Evolutionary conservation across 2,888 invertebrate genomes (phyloP).

Genomic region (Drosophila mimetica): DNA sequence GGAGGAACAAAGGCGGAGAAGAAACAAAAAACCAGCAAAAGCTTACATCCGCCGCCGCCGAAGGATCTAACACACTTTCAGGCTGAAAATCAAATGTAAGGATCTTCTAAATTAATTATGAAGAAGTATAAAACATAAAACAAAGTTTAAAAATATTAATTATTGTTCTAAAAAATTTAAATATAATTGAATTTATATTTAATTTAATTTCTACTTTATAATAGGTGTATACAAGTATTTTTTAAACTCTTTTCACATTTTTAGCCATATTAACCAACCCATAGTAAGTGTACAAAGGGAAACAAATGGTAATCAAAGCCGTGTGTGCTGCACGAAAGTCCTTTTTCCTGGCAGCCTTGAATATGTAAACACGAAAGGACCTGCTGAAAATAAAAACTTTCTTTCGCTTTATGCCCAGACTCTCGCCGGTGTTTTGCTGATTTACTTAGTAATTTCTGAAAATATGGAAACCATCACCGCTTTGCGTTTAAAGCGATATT

Average conservation of each 20-base stretch:
- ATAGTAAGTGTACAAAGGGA: background rate
- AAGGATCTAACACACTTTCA: background rate
- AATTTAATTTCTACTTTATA: no score
- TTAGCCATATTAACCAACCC: background rate
- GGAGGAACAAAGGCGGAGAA: conserved; percentile 38
- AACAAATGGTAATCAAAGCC: conserved; percentile 6
- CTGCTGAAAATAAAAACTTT: conserved; percentile 13
- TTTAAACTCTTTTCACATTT: no score
- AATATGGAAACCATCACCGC: conserved; percentile 10
- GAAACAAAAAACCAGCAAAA: conserved; percentile 26
- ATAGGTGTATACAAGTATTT: no score
- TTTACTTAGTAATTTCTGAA: conserved; percentile 25
- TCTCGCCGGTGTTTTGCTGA: conserved; percentile 1
- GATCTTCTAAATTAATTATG: background rate
- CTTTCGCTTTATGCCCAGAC: background rate
- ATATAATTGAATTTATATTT: no score
- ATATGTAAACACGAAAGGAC: conserved; percentile 13
- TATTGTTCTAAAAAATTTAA: no score
- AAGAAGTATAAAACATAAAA: background rate
- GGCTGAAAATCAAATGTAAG: no score
- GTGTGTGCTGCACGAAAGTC: conserved; percentile 10
- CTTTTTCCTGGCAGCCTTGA: conserved; percentile 13
- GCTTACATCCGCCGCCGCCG: background rate
- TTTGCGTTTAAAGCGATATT: conserved; percentile 14
- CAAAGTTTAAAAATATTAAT: no score